These are phyloP conservation scores for Zaprionus capensis DNA, from an alignment of 1,140 invertebrate species.

Conservation along the genomic window DNA sequence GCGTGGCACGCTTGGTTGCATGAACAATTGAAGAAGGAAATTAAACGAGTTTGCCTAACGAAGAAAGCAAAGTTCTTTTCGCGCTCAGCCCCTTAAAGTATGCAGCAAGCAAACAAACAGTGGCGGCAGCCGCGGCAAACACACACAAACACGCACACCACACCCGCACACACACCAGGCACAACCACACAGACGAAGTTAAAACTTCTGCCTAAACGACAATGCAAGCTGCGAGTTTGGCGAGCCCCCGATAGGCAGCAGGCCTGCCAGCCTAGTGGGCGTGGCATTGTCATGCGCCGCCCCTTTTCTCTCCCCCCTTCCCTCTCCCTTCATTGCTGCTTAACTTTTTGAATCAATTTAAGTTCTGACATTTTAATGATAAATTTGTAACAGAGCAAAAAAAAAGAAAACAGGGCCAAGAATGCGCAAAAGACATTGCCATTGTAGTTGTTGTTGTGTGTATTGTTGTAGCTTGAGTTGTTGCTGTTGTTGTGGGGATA, in stretches of 20 bases:
- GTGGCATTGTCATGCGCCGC: slow-evolving; percentile 30
- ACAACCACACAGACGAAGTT: neutral
- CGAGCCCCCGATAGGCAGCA: no score
- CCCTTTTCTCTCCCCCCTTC: neutral
- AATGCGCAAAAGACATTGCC: slow-evolving; percentile 44
- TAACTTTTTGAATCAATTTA: slow-evolving; percentile 82
- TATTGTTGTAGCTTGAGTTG: neutral
- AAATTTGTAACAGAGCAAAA: slow-evolving; percentile 73
- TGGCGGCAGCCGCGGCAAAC: neutral
- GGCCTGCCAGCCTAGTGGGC: neutral
- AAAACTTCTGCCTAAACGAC: slow-evolving; percentile 41
- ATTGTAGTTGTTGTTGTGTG: slow-evolving; percentile 5
- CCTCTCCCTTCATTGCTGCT: neutral
- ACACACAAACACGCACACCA: slow-evolving; percentile 1
- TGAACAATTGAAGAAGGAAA: slow-evolving; percentile 79
- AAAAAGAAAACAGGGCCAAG: slow-evolving; percentile 43
- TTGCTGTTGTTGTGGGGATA: neutral
- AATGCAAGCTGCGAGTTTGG: slow-evolving; percentile 26
- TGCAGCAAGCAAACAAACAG: slow-evolving; percentile 56
- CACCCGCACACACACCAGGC: neutral
- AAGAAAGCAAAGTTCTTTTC: slow-evolving; percentile 71
- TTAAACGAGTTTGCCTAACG: slow-evolving; percentile 81
- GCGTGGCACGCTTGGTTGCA: slow-evolving; percentile 45
- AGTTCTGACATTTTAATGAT: slow-evolving; percentile 83
- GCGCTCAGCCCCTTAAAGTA: slow-evolving; percentile 72